phyloP scores from a whole-genome alignment of 2,797 vertebrate genomes.

The Brachymystax lenok region DNA sequence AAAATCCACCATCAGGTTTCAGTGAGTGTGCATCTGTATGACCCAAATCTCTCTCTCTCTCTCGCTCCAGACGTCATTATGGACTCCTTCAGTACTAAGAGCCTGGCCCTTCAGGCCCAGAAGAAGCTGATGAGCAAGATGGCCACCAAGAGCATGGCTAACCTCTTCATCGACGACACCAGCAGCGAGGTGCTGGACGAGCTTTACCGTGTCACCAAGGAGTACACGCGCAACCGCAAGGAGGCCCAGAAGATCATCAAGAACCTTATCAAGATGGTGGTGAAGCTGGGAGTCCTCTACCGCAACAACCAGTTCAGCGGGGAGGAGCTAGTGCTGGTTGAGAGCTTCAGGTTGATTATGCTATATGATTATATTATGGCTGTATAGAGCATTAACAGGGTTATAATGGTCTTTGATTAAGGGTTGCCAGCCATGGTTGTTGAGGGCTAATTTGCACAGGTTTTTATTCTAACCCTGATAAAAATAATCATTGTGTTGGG shows the following conservation, averaged over 20 bases:
- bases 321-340: constrained; percentile 85
- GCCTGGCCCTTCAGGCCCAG: constrained; percentile 91
- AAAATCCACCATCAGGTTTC: background rate
- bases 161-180: constrained; percentile 88
- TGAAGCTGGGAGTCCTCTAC: constrained; percentile 89
- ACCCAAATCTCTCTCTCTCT: too few relatives aligned
- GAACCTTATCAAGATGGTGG: constrained; percentile 92
- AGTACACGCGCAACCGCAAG: constrained; percentile 91
- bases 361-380: background rate
- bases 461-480: background rate
- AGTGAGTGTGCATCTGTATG: background rate
- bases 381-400: background rate
- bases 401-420: background rate
- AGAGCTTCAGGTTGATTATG: constrained; percentile 76
- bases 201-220: constrained; percentile 91
- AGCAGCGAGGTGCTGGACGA: constrained; percentile 94
- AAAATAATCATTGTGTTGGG: background rate
- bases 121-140: constrained; percentile 97
- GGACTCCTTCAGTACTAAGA: constrained; percentile 97
- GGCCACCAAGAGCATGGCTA: constrained; percentile 87
- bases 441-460: background rate
- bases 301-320: constrained; percentile 87
- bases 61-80: constrained; percentile 73
- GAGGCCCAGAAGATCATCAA: constrained; percentile 93
- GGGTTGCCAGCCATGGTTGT: background rate